Evolutionary conservation across 1,140 invertebrate species (phyloP).

Genomic region (Heliconius congener): DNA sequence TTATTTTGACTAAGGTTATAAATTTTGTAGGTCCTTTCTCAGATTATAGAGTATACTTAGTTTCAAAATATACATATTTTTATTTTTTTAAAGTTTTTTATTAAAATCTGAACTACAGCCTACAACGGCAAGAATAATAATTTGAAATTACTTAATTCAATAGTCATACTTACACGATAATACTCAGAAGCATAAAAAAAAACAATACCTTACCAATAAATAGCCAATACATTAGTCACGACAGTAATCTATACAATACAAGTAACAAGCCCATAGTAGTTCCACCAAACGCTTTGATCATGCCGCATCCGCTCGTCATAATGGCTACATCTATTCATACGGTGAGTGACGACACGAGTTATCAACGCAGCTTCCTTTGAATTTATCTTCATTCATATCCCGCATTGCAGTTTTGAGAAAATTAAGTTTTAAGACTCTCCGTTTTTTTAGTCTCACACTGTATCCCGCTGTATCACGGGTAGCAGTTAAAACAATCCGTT

Average conservation of each 20-base stretch:
- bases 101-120: too few species aligned
- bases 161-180: too few species aligned
- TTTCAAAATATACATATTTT: too few species aligned
- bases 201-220: background rate
- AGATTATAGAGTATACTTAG: too few species aligned
- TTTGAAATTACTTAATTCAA: too few species aligned
- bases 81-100: too few species aligned
- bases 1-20: too few species aligned
- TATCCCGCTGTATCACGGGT: too few species aligned
- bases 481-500: background rate
- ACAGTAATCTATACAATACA: background rate
- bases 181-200: background rate
- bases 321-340: constrained; percentile 38
- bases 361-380: constrained; percentile 16
- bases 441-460: too few species aligned
- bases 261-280: constrained; percentile 7
- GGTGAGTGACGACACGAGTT: constrained; percentile 21
- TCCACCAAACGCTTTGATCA: constrained; percentile 48
- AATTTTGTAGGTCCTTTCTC: too few species aligned
- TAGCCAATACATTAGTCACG: background rate
- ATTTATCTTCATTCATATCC: background rate
- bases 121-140: too few species aligned
- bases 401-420: background rate
- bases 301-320: constrained; percentile 52
- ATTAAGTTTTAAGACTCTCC: background rate